Evolutionary conservation across 1,140 invertebrate genomes (phyloP).

Genomic region (Liolophura sinensis): DNA sequence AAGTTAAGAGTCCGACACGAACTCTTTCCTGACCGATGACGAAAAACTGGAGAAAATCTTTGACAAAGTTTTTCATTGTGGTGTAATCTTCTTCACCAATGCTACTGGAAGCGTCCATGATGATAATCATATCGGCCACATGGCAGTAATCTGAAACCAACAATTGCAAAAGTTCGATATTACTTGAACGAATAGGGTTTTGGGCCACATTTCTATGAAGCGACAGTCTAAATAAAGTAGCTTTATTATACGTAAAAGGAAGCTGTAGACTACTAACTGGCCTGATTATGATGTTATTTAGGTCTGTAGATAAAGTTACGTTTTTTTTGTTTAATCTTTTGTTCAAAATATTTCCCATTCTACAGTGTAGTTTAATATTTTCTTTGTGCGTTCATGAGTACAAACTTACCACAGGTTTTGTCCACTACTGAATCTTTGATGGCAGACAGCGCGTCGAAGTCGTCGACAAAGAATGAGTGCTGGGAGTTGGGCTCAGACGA

Average conservation of each 20-base stretch:
- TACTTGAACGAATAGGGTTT: too few relatives aligned
- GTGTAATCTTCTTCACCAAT: slow-evolving; percentile 31
- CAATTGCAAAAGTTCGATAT: too few relatives aligned
- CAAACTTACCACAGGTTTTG: slow-evolving; percentile 29
- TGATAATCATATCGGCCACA: slow-evolving; percentile 28
- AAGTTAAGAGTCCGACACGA: slow-evolving; percentile 30
- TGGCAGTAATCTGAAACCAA: slow-evolving; percentile 33
- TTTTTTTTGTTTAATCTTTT: too few relatives aligned
- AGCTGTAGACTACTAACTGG: too few relatives aligned
- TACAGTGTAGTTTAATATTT: too few relatives aligned
- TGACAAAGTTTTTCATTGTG: slow-evolving; percentile 26
- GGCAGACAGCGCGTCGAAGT: slow-evolving; percentile 25
- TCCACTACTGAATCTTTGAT: slow-evolving; percentile 31
- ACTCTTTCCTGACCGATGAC: slow-evolving; percentile 28
- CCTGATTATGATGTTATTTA: too few relatives aligned
- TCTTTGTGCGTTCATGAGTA: too few relatives aligned
- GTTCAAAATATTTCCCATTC: too few relatives aligned
- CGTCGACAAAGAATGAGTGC: slow-evolving; percentile 32
- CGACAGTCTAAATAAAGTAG: too few relatives aligned
- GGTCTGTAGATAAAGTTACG: too few relatives aligned
- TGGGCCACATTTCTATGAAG: too few relatives aligned
- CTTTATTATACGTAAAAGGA: too few relatives aligned
- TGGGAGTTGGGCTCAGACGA: slow-evolving; percentile 31
- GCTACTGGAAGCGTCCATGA: slow-evolving; percentile 35
- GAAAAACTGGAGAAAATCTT: slow-evolving; percentile 21